Evolutionary conservation across 2,113 vertebrate genomes (phyloP).

Genomic region (Poeciliopsis prolifica): DNA sequence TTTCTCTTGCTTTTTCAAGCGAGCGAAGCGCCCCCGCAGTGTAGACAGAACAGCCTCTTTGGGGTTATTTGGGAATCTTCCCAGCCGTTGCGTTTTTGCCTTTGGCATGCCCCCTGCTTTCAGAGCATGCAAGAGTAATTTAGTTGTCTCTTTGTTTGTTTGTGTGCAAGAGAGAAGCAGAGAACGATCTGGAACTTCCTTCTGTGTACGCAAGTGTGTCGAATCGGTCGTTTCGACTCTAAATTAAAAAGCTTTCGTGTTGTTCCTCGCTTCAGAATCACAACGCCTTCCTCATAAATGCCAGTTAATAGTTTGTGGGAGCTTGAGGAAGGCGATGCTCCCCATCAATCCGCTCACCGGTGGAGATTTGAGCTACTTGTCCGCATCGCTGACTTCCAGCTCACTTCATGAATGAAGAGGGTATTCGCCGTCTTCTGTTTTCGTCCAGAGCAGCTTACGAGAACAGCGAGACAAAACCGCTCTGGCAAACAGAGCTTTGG

Average conservation of each 20-base stretch:
- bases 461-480: slow-evolving; percentile 58
- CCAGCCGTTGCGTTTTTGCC: slow-evolving; percentile 22
- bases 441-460: slow-evolving; percentile 36
- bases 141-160: slow-evolving; percentile 4
- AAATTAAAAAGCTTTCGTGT: slow-evolving; percentile 36
- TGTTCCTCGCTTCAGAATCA: slow-evolving; percentile 53
- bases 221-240: slow-evolving; percentile 31
- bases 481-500: slow-evolving; percentile 53
- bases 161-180: not conserved
- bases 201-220: slow-evolving; percentile 12
- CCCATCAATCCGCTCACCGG: slow-evolving; percentile 50
- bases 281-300: slow-evolving; percentile 51
- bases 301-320: slow-evolving; percentile 56
- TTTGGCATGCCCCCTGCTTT: slow-evolving; percentile 6
- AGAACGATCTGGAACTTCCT: not conserved
- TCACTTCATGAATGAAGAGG: slow-evolving; percentile 55
- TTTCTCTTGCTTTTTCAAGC: slow-evolving; percentile 33
- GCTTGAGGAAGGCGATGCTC: slow-evolving; percentile 27
- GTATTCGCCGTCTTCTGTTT: slow-evolving; percentile 4
- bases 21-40: slow-evolving; percentile 9
- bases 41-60: slow-evolving; percentile 42
- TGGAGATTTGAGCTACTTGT: slow-evolving; percentile 68
- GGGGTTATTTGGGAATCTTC: slow-evolving; percentile 33
- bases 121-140: slow-evolving; percentile 28
- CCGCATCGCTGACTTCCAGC: slow-evolving; percentile 48